Conservation (phyloP, 1,140 invertebrate species). For the Calliphora vicina region DNA sequence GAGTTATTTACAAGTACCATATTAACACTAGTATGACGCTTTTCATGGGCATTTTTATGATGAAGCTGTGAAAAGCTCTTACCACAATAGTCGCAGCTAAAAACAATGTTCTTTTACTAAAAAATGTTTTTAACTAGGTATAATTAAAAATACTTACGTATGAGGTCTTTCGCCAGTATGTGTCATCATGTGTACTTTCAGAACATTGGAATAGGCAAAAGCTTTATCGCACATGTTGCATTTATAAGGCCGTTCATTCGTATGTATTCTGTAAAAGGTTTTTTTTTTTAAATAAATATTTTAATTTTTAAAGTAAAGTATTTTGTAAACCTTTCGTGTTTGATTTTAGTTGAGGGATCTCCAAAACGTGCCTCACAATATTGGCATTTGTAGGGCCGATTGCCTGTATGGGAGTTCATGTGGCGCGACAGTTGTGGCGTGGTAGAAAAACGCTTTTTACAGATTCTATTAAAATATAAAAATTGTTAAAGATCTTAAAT, state of each 20-base stretch:
- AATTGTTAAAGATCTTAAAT: neutral
- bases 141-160: slow-evolving; percentile 21
- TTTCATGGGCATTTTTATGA: slow-evolving; percentile 55
- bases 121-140: slow-evolving; percentile 11
- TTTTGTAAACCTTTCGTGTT: slow-evolving; percentile 65
- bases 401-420: slow-evolving; percentile 59
- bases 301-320: neutral
- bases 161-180: slow-evolving; percentile 55
- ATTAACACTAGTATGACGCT: neutral
- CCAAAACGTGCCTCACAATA: slow-evolving; percentile 75
- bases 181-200: slow-evolving; percentile 52
- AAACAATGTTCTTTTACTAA: neutral
- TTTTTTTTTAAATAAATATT: neutral
- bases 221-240: slow-evolving; percentile 51
- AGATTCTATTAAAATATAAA: slow-evolving; percentile 46
- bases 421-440: slow-evolving; percentile 54
- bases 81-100: slow-evolving; percentile 47
- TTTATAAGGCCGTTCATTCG: slow-evolving; percentile 56
- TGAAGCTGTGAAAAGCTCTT: slow-evolving; percentile 51
- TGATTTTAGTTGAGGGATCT: slow-evolving; percentile 68
- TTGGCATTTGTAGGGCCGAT: slow-evolving; percentile 60
- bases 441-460: slow-evolving; percentile 54
- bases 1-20: neutral
- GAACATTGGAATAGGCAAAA: slow-evolving; percentile 56
- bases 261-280: slow-evolving; percentile 49